These are phyloP conservation scores for Parnassius apollo DNA, from an alignment of 2,888 invertebrate genomes.

Conservation along the genomic window DNA sequence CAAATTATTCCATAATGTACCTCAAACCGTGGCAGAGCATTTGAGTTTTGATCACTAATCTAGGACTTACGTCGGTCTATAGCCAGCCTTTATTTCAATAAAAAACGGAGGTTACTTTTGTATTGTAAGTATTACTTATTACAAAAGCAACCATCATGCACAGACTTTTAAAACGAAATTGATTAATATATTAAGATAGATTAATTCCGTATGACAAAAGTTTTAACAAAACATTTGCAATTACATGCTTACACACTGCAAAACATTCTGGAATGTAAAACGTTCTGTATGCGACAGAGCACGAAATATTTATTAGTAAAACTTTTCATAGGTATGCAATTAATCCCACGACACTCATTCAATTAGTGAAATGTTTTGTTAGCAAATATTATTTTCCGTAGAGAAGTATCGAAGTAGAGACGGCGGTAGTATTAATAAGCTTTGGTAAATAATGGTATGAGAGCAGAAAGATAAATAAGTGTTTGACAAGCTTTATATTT, in stretches of 20 bases:
- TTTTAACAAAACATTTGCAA: constrained; percentile 22
- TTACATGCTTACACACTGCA: constrained; percentile 18
- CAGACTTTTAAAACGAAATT: background rate
- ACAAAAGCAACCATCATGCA: too few relatives aligned
- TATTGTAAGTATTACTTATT: too few relatives aligned
- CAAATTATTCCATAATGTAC: too few relatives aligned
- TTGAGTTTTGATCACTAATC: too few relatives aligned
- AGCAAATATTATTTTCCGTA: constrained; percentile 21
- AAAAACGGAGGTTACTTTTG: too few relatives aligned
- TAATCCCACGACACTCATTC: constrained; percentile 37
- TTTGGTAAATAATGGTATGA: too few relatives aligned
- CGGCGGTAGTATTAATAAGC: too few relatives aligned
- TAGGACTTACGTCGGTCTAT: too few relatives aligned
- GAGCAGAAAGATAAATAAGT: too few relatives aligned
- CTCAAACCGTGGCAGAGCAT: too few relatives aligned
- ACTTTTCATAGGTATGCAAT: constrained; percentile 34
- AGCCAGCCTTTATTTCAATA: too few relatives aligned
- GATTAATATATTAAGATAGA: constrained; percentile 5
- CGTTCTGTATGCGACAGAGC: constrained; percentile 28
- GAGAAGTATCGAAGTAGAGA: constrained; percentile 8
- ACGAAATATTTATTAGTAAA: constrained; percentile 38
- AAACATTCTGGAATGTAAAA: constrained; percentile 22
- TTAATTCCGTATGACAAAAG: constrained; percentile 9
- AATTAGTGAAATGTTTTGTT: constrained; percentile 36
- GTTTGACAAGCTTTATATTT: too few relatives aligned